These are phyloP conservation scores for Aotus griseimembra DNA, from an alignment of 2,797 vertebrate species.

Conservation along the genomic window DNA sequence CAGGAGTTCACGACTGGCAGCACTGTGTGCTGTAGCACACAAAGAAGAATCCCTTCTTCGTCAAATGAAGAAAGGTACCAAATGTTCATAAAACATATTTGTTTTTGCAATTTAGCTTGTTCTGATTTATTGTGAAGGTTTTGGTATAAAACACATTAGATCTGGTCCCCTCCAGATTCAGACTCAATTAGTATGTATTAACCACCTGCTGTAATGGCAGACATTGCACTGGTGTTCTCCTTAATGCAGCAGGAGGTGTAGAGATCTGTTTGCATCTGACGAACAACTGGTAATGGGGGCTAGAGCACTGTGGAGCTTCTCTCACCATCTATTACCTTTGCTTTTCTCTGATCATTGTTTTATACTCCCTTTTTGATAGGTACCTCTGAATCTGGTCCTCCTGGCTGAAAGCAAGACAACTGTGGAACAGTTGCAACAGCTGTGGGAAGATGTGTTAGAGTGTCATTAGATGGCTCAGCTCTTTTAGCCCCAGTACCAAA, in stretches of 20 bases:
- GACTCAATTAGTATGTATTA: not conserved
- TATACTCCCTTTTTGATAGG: conserved; percentile 1
- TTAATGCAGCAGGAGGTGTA: not conserved
- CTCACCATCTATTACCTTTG: conserved; percentile 35
- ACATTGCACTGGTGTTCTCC: not conserved
- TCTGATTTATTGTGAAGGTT: not conserved
- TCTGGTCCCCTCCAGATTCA: not conserved
- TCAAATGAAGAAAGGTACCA: not conserved
- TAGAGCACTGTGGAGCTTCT: not conserved
- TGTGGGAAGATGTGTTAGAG: not conserved
- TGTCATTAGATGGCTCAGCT: not conserved
- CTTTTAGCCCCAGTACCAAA: not conserved
- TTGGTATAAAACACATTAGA: not conserved
- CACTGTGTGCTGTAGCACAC: not conserved
- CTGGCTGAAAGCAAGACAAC: not conserved
- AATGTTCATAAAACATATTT: not conserved
- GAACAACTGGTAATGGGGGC: not conserved
- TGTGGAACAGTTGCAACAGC: not conserved
- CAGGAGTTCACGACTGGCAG: not conserved
- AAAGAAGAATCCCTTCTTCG: not conserved
- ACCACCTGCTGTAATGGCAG: not conserved
- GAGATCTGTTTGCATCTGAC: not conserved
- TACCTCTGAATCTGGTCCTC: conserved; percentile 41
- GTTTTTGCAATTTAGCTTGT: not conserved
- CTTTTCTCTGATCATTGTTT: conserved; percentile 22